Evolutionary conservation across 1,140 invertebrate genomes (phyloP).

Genomic region (Eriosoma lanigerum): DNA sequence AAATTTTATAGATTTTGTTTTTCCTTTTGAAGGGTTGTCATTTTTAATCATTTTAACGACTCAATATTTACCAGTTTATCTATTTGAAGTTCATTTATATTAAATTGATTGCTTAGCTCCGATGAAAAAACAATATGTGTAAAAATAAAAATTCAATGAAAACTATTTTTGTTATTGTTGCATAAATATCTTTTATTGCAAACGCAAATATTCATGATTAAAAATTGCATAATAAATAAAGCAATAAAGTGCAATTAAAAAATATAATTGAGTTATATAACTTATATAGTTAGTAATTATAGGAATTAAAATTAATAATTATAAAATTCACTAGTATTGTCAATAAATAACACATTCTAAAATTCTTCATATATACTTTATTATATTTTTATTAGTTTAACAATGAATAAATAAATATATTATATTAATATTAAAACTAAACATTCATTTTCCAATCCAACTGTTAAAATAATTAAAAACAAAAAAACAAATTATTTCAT

Average conservation of each 20-base stretch:
- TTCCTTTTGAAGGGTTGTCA: too few species aligned
- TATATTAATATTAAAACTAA: not conserved
- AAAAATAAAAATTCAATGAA: not conserved
- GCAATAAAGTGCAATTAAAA: not conserved
- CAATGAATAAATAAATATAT: not conserved
- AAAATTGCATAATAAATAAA: not conserved
- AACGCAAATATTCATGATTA: not conserved
- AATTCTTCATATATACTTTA: not conserved
- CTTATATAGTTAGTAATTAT: too few species aligned
- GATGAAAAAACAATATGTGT: not conserved
- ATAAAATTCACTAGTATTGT: not conserved
- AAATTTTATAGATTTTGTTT: constrained; percentile 20
- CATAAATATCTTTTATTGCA: not conserved
- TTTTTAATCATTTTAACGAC: not conserved
- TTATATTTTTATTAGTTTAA: not conserved
- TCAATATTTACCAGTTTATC: not conserved
- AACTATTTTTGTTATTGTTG: not conserved
- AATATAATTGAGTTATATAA: not conserved
- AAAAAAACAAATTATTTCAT: not conserved
- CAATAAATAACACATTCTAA: not conserved
- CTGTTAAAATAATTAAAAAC: not conserved
- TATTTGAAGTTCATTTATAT: not conserved
- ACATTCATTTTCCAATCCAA: not conserved
- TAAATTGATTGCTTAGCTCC: constrained; percentile 11
- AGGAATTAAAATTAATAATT: not conserved